Conservation (phyloP, 2,113 vertebrate genomes). For the Jacana jacana region DNA sequence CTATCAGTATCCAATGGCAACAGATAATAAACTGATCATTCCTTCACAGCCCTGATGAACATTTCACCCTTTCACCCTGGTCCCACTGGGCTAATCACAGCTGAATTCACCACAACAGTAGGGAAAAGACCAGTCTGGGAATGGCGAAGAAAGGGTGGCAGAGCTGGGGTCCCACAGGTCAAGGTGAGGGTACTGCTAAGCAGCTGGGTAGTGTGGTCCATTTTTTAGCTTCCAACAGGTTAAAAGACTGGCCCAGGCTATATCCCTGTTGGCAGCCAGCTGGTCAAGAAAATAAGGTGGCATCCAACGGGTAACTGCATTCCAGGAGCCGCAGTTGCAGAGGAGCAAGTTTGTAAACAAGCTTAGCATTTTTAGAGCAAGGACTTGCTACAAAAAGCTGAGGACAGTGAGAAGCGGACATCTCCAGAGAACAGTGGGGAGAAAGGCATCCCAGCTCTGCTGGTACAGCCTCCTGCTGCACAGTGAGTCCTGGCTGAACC, state of each 20-base stretch:
- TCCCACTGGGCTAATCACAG: neutral
- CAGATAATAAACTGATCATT: neutral
- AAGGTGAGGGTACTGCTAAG: neutral
- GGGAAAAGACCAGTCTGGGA: neutral
- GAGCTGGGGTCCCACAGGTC: too few species aligned
- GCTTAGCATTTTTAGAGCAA: neutral
- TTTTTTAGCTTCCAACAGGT: neutral
- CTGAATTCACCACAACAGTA: accelerated
- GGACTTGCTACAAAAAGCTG: neutral
- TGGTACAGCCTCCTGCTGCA: neutral
- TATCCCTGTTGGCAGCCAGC: neutral
- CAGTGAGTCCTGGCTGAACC: accelerated
- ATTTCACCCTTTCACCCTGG: neutral
- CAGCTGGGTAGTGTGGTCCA: neutral
- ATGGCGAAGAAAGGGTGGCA: neutral
- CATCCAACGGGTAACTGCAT: accelerated
- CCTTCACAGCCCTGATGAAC: neutral
- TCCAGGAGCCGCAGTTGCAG: neutral
- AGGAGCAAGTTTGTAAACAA: neutral
- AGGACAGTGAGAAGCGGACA: neutral
- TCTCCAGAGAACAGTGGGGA: accelerated
- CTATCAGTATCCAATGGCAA: neutral
- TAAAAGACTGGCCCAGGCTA: neutral
- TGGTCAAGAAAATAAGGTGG: neutral
- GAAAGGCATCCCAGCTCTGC: neutral